Evolutionary conservation across 2,888 invertebrate species (phyloP), one percentile per base, ranked within the genome.

Genomic region (Drosophila barbarae): DNA sequence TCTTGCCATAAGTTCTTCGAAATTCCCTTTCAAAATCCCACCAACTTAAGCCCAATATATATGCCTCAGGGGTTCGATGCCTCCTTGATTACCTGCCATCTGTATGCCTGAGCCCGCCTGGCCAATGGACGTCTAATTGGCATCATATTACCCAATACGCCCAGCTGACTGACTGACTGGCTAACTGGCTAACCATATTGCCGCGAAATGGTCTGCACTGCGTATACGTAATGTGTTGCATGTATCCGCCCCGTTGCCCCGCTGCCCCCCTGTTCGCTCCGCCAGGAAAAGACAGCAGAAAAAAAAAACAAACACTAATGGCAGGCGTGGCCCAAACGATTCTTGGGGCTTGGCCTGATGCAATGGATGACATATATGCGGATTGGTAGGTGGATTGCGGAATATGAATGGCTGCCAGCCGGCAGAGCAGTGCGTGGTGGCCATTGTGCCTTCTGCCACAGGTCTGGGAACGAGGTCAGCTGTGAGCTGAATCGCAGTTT

Each of bases 201-300:
- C 50, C 51, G 15, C 52, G 2, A 18, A 38, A 30, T 38, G 38
- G 38, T 10, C 68, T 38, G n/a, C 50, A 23, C 18, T 57, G 66
- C 66, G 68, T 68, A 66, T 68, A 57, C 66, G 57, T 57, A 68
- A 66, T 68, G 23, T 56, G 56, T 35, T 39, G 51, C 51, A 58
- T 39, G 42, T 34, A 39, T 39, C 30, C 59, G 59, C 46, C 58
- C 26, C 10, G 38, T 58, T 38, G 59, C 9, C 23, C 30, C 44
- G 6, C 6, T 38, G 59, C 12, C 23, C 30, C 44, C 3, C 6
- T 8, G n/a, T 35, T 3, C 4, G 9, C 41, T 42, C 3, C 23
- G 34, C 9, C 34, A 21, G 12, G 8, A 30, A 13, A 39, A 12
- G 1, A 12, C 1, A 15, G 2, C n/a, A 21, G 3, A 5, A 38